Percentiles rank a stretch among this genome's conserved stretches.
phyloP scores from a whole-genome alignment of 2,113 vertebrate genomes.

The Heloderma charlesbogerti region DNA sequence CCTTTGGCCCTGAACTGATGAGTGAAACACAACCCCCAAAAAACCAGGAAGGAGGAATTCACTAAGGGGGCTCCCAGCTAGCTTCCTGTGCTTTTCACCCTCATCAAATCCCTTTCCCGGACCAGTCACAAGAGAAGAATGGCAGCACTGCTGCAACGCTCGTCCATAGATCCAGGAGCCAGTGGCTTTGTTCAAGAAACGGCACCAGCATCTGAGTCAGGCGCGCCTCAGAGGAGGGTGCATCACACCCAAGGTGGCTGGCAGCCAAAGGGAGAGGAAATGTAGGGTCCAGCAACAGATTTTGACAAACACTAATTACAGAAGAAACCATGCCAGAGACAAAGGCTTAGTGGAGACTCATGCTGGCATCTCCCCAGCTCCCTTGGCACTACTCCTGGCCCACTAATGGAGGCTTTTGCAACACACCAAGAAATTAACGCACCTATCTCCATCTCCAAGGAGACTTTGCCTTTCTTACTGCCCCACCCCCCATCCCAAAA shows the following conservation, averaged over 20 bases:
- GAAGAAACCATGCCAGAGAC: constrained; percentile 66
- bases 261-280: constrained; percentile 69
- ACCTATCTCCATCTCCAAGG: constrained; percentile 14
- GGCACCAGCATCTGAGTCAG: constrained; percentile 66
- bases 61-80: constrained; percentile 1
- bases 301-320: constrained; percentile 62
- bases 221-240: constrained; percentile 45
- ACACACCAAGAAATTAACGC: constrained; percentile 26
- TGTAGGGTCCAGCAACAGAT: constrained; percentile 69
- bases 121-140: constrained; percentile 43
- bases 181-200: constrained; percentile 57
- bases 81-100: constrained; percentile 27
- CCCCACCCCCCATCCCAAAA: not conserved
- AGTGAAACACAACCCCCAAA: not conserved
- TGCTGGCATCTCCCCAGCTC: constrained; percentile 66
- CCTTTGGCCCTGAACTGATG: not conserved
- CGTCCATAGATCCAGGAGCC: constrained; percentile 46
- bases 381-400: constrained; percentile 66
- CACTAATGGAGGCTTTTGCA: constrained; percentile 53
- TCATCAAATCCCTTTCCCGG: constrained; percentile 37
- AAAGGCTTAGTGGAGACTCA: constrained; percentile 48
- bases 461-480: constrained; percentile 37
- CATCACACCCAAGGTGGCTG: constrained; percentile 60
- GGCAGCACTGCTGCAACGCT: constrained; percentile 39
- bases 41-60: not conserved